Percentiles rank a stretch among this genome's conserved stretches.
phyloP scores from a whole-genome alignment of 2,113 vertebrate genomes.

The Neolamprologus toae region DNA sequence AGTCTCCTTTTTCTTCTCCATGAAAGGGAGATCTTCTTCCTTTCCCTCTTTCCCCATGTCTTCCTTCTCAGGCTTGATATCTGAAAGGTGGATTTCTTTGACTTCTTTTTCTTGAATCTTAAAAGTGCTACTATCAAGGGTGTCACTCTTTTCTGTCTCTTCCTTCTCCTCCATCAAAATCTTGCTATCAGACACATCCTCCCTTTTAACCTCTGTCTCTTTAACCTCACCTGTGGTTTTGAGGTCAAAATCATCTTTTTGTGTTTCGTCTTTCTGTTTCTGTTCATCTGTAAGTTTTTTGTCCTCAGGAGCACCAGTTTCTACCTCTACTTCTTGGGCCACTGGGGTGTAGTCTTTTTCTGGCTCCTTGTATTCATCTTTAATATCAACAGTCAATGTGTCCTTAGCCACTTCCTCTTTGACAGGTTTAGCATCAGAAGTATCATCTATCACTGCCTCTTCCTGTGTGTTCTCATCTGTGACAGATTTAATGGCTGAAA shows the following conservation, averaged over 20 bases:
- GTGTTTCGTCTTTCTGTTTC: constrained; percentile 12
- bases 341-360: not conserved
- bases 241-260: constrained; percentile 12
- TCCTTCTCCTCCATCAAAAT: constrained; percentile 15
- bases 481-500: not conserved
- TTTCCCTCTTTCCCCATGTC: not conserved
- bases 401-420: constrained; percentile 17
- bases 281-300: constrained; percentile 28
- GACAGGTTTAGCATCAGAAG: not conserved
- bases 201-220: not conserved
- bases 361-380: constrained; percentile 33
- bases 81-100: not conserved
- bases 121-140: not conserved
- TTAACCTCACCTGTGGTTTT: not conserved
- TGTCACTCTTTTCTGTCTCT: constrained; percentile 8
- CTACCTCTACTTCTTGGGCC: constrained; percentile 33
- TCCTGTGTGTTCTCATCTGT: not conserved
- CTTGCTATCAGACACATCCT: not conserved
- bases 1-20: not conserved
- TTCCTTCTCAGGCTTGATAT: not conserved
- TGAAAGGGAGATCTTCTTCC: not conserved
- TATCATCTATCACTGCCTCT: not conserved
- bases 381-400: not conserved
- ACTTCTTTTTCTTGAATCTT: constrained; percentile 3
- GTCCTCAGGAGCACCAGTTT: not conserved